These are phyloP conservation scores for Steatocranus sp. DNA, from an alignment of 2,797 vertebrate species.

Conservation along the genomic window DNA sequence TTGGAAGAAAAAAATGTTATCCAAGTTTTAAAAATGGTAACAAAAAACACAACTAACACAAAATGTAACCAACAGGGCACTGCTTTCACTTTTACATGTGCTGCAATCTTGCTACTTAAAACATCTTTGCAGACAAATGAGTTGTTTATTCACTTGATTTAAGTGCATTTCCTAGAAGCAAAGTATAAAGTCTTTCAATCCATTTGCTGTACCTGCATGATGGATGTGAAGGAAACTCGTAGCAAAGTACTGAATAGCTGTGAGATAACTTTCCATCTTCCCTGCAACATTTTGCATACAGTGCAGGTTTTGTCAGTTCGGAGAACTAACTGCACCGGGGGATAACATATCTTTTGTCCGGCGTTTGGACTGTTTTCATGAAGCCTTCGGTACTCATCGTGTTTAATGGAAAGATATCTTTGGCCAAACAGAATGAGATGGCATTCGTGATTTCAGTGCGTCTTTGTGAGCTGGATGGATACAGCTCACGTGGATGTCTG, in stretches of 20 bases:
- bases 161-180: not conserved
- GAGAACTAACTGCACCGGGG: not conserved
- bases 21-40: not conserved
- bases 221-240: not conserved
- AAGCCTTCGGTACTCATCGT: not conserved
- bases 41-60: fast-evolving
- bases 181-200: not conserved
- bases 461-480: not conserved
- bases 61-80: not conserved
- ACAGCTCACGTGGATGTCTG: not conserved
- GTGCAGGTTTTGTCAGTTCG: not conserved
- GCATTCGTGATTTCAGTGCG: fast-evolving
- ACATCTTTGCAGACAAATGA: not conserved
- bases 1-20: not conserved
- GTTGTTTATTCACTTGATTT: not conserved
- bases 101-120: not conserved
- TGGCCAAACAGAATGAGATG: fast-evolving
- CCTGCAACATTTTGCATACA: not conserved
- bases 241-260: not conserved
- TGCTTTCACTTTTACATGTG: not conserved
- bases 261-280: not conserved
- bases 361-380: not conserved
- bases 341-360: not conserved
- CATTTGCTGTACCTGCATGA: not conserved
- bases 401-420: not conserved